Base-by-base conservation (phyloP, 1,140 invertebrate species). In the Campodea augens region DNA sequence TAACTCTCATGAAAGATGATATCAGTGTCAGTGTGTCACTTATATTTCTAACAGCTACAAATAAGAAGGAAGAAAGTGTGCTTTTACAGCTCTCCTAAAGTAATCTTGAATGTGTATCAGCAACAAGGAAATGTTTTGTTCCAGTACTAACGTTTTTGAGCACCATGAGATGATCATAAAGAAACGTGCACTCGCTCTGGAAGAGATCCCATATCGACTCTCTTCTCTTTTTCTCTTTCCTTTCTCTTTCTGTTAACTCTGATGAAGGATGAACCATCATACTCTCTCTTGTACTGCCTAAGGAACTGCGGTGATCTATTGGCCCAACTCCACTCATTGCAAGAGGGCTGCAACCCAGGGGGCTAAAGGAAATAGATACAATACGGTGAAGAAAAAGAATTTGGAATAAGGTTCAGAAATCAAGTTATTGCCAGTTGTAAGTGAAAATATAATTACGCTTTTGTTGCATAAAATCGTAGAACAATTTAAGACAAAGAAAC, bases 131-230 rank as follows among this genome's bases (percentile, higher is more conserved):
- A 44, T 21, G 29, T 44, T 44, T 10, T 27, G 18, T 27, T 10
- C 13, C 2, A 36, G 23, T 43, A 63, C 70, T 64, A 56, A 74
- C 74, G 57, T 76, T 75, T 63, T 74, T 77, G n/a, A 78, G 62
- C 7, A 79, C 75, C 68, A 79, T 75, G 10, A 80, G 60, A 58
- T 78, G 77, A 51, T 75, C 72, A 27, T 75, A 68, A 15, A 78
- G 66, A 57, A 79, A 79, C 21, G 73, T 65, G 52, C 71, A 70
- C 60, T 78, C 75, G 44, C 69, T 72, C 56, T 77, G 76, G 57
- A 79, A 79, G 0, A 78, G 59, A 60, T 78, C 77, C 76, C 76
- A 78, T 4, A 79, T 65, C 5, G 75, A 72, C 56, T 77, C 73
- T 36, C 65, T 54, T 38, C 68, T 51, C 49, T 69, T 70, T 5